Evolutionary conservation across 2,888 invertebrate genomes (phyloP).

Genomic region (Caenorhabditis japonica): DNA sequence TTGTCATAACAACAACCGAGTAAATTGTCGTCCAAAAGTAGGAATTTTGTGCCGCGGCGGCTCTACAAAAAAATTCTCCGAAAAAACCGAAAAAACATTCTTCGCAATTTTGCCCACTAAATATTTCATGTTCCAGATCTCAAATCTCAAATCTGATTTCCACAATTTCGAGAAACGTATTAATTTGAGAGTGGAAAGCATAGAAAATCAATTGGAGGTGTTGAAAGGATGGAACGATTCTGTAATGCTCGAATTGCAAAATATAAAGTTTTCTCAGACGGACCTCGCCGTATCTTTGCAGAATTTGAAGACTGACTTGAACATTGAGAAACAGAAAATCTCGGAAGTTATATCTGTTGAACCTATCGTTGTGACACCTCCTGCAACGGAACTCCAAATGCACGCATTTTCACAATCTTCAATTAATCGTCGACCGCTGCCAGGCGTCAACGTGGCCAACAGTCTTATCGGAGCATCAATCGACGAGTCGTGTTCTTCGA

Average conservation of each 20-base stretch:
- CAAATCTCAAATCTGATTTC: background rate
- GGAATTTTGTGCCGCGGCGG: too few relatives aligned
- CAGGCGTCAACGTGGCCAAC: conserved; percentile 44
- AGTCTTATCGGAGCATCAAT: conserved; percentile 49
- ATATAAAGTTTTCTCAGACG: conserved; percentile 4
- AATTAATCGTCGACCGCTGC: conserved; percentile 1
- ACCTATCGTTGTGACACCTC: background rate
- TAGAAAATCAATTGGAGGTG: conserved; percentile 5
- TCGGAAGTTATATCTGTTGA: conserved; percentile 7
- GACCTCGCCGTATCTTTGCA: background rate
- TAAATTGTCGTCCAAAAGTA: too few relatives aligned
- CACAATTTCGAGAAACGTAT: background rate
- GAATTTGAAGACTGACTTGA: conserved; percentile 3
- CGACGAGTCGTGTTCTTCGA: conserved; percentile 40
- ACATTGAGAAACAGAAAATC: conserved; percentile 7
- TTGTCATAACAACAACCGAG: too few relatives aligned
- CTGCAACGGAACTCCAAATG: background rate
- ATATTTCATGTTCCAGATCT: too few relatives aligned
- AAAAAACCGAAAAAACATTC: too few relatives aligned
- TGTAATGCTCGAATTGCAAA: conserved; percentile 10
- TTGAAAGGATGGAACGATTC: conserved; percentile 18
- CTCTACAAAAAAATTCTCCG: too few relatives aligned
- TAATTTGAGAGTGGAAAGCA: background rate
- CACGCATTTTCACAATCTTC: background rate
- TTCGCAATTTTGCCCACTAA: too few relatives aligned